A percentile compares a stretch with the other conserved stretches of the same genome.
Evolutionary conservation across 2,113 vertebrate species (phyloP).

Genomic region (Brevimyrus niger): DNA sequence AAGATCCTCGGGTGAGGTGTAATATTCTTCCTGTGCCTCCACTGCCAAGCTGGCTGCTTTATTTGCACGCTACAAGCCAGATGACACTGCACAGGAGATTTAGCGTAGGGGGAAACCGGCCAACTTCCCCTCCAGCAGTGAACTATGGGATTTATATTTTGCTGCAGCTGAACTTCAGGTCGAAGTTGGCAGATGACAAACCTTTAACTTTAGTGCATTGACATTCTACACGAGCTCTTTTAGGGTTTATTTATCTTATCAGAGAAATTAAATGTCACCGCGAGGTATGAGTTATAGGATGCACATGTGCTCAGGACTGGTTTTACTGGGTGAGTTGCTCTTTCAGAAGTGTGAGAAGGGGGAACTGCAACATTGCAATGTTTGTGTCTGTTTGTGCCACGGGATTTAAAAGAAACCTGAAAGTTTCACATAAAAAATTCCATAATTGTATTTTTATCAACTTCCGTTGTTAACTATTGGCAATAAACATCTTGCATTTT

Average conservation of each 20-base stretch:
- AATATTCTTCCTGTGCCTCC: not conserved
- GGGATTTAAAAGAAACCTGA: not conserved
- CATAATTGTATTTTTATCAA: not conserved
- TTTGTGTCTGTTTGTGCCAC: not conserved
- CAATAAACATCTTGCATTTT: not conserved
- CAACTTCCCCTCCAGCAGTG: not conserved
- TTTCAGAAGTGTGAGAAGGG: not conserved
- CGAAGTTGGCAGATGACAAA: not conserved
- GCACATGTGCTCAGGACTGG: not conserved
- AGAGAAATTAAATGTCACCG: constrained; percentile 3
- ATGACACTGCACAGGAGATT: not conserved
- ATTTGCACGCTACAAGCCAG: not conserved
- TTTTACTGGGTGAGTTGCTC: not conserved
- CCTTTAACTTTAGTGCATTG: not conserved
- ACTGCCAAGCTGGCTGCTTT: not conserved
- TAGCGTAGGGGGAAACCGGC: not conserved
- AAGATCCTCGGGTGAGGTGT: not conserved
- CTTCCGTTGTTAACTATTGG: not conserved
- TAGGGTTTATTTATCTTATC: not conserved
- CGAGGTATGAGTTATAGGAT: not conserved
- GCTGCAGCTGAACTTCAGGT: not conserved
- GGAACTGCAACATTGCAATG: not conserved
- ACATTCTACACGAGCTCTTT: not conserved
- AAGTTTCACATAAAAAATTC: not conserved
- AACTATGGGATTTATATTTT: not conserved